Conservation (phyloP, 2,888 invertebrate genomes). For the Timema cristinae region DNA sequence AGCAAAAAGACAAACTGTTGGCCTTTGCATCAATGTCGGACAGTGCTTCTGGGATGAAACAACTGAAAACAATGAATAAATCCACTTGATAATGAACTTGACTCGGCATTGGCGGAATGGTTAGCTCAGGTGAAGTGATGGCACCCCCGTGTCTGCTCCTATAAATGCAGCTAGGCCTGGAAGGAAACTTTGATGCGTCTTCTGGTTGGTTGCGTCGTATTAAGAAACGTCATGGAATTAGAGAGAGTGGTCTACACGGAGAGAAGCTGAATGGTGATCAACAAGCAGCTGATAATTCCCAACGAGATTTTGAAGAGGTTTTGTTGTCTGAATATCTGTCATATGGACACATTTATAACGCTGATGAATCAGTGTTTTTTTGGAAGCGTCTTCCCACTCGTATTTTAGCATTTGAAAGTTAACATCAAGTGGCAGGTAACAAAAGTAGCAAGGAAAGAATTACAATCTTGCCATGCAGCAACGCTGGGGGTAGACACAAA, state of each 20-base stretch:
- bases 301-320: too few relatives aligned
- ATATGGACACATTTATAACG: background rate
- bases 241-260: too few relatives aligned
- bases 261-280: too few relatives aligned
- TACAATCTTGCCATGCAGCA: background rate
- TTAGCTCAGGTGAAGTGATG: too few relatives aligned
- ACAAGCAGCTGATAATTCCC: too few relatives aligned
- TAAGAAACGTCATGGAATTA: background rate
- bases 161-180: background rate
- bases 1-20: background rate
- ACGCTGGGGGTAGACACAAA: too few relatives aligned
- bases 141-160: conserved; percentile 1
- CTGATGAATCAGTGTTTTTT: background rate
- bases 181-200: background rate
- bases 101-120: background rate
- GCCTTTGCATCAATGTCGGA: background rate
- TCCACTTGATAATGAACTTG: background rate
- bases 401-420: background rate
- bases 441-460: background rate
- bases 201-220: background rate
- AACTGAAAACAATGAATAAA: background rate
- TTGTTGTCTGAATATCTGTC: too few relatives aligned
- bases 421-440: background rate
- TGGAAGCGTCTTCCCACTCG: conserved; percentile 3
- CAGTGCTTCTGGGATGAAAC: background rate